Percentiles rank a stretch among this genome's conserved stretches.
Conservation (phyloP, 2,888 invertebrate species). For the Antitype chi region DNA sequence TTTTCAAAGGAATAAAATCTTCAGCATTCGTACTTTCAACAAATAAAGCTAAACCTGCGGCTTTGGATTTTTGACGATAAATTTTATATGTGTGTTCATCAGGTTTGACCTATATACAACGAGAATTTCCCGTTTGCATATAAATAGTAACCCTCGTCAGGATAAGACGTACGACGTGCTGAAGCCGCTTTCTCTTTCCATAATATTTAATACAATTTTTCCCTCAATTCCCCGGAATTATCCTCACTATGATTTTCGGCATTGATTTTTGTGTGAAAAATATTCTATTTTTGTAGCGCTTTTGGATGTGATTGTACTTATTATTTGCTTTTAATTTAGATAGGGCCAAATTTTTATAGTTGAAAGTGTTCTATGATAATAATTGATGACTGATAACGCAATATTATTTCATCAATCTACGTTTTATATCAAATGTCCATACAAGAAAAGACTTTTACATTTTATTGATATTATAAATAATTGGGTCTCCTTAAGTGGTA, state of each 20-base stretch:
- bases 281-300: neutral
- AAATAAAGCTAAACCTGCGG: slow-evolving; percentile 9
- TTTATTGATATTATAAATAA: slow-evolving; percentile 54
- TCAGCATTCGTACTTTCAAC: neutral
- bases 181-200: slow-evolving; percentile 69
- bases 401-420: neutral
- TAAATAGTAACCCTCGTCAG: slow-evolving; percentile 84
- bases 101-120: slow-evolving; percentile 59
- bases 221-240: slow-evolving; percentile 49
- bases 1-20: neutral
- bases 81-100: slow-evolving; percentile 37
- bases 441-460: slow-evolving; percentile 20
- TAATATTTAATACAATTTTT: slow-evolving; percentile 67
- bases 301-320: slow-evolving; percentile 2
- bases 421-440: neutral
- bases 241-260: slow-evolving; percentile 20
- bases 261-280: slow-evolving; percentile 26
- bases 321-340: neutral
- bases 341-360: neutral
- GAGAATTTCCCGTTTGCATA: slow-evolving; percentile 72
- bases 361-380: neutral
- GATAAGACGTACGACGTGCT: slow-evolving; percentile 74
- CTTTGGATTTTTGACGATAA: slow-evolving; percentile 11
- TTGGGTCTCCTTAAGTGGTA: slow-evolving; percentile 54
- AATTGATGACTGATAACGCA: neutral